Percentiles rank a stretch among this genome's conserved stretches.
Conservation (phyloP, 2,113 vertebrate species). For the Kobus ellipsiprymnus region DNA sequence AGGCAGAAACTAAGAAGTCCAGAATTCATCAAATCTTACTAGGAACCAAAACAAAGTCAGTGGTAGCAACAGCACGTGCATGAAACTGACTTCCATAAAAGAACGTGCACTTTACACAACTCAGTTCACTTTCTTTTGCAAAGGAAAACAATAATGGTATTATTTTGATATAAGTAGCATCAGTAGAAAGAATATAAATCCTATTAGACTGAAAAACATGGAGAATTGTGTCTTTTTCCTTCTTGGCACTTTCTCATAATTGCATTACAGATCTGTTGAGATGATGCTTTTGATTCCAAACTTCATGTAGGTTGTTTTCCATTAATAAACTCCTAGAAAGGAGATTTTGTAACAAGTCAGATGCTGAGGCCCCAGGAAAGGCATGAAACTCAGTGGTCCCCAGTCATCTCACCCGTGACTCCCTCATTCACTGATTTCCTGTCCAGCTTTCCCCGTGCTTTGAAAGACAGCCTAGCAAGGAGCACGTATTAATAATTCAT, state of each 20-base stretch:
- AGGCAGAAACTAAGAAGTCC: background rate
- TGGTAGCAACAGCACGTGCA: fast-evolving
- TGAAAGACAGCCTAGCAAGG: background rate
- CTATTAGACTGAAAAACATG: background rate
- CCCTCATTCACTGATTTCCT: fast-evolving
- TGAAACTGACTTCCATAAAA: background rate
- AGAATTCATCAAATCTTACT: background rate
- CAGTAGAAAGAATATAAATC: background rate
- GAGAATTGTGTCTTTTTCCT: background rate
- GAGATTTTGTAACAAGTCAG: background rate
- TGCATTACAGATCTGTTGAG: background rate
- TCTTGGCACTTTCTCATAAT: background rate
- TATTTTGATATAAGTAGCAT: background rate
- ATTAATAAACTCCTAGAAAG: background rate
- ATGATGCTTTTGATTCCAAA: background rate
- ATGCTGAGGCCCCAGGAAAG: fast-evolving
- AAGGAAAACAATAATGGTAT: background rate
- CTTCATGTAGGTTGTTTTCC: background rate
- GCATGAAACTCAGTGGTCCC: too few species aligned
- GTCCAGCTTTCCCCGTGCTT: background rate
- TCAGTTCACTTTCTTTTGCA: fast-evolving
- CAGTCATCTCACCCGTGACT: too few species aligned
- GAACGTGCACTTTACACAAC: fast-evolving
- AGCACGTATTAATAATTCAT: background rate
- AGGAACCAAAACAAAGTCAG: background rate